Base-by-base conservation (phyloP, 2,888 invertebrate genomes). In the Girardia tigrina region DNA sequence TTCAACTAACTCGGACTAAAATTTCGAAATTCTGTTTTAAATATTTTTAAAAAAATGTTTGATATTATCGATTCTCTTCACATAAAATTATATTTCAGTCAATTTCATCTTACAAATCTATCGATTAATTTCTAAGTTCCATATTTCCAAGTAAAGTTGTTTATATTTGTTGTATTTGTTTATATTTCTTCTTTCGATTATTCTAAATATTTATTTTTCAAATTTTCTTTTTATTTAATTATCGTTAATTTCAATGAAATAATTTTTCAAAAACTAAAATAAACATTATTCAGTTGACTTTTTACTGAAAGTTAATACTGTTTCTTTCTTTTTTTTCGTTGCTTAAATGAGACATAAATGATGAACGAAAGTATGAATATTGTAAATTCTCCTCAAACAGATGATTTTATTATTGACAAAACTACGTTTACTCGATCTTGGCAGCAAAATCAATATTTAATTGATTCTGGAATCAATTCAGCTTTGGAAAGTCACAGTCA, bases 391-490 rank as follows among this genome's bases (percentile, higher is more conserved):
- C 56, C 56, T 56, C 56, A 56, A 16, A 23, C 56, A 56, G 56
- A 56, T 56, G 56, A 56, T 4, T 56, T 56, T 56, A 56, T 56
- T 8, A 56, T 2, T 56, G 56, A 56, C n/a, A 56, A 56, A 56
- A 56, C 56, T 2, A 56, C n/a, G n/a, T 56, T 8, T n/a, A 72
- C 72, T 14, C 14, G 29, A 23, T 4, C 23, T 6, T 94, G 94
- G 94, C 93, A 93, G 84, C 93, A 94, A 85, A 91, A 90, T 83
- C 90, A 91, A 14, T 94, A 94, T 86, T 82, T 85, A 79, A 90
- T 89, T 80, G 94, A 94, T 85, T 94, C 94, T 80, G 94, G 94
- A 77, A 94, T 94, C 83, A 92, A 94, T 86, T 94, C 94, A 29
- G 93, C 72, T 26, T n/a, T 77, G 23, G 77, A 36, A 29, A 77